A percentile compares a stretch with the other conserved stretches of the same genome.
Conservation (phyloP, 2,797 vertebrate genomes). For the Poecilia velifera region DNA sequence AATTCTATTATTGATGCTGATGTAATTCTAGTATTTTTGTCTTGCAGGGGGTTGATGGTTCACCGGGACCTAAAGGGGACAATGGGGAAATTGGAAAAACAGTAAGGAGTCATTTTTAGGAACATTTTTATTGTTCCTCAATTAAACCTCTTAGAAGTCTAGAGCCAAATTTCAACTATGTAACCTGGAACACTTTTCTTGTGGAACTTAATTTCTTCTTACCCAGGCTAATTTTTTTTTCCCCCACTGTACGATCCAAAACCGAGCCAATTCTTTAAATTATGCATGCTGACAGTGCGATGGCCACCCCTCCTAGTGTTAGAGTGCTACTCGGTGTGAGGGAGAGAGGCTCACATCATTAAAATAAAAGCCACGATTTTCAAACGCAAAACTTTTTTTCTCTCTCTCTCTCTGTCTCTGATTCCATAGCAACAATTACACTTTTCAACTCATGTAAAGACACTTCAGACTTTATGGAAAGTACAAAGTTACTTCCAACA, state of each 20-base stretch:
- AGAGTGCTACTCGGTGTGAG: not conserved
- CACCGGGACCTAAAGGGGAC: conserved; percentile 87
- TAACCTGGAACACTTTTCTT: not conserved
- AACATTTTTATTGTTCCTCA: not conserved
- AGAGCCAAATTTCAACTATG: not conserved
- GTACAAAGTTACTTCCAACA: not conserved
- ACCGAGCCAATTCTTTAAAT: not conserved
- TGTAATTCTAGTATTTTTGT: conserved; percentile 10
- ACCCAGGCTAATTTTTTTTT: not conserved
- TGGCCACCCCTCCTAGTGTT: not conserved
- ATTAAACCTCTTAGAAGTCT: not conserved
- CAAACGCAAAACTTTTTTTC: not conserved
- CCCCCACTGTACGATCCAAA: not conserved
- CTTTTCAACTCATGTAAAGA: not conserved
- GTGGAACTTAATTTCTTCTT: not conserved
- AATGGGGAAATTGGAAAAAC: conserved; percentile 85
- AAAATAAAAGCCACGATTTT: not conserved
- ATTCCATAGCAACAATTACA: not conserved
- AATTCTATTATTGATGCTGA: conserved; percentile 1
- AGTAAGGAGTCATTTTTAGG: conserved; percentile 57
- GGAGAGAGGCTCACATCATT: not conserved
- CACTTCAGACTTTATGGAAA: not conserved
- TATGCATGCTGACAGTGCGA: not conserved
- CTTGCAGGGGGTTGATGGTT: conserved; percentile 86
- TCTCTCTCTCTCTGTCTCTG: not conserved